A percentile compares a stretch with the other conserved stretches of the same genome.
Evolutionary conservation across 2,888 invertebrate species (phyloP).

Genomic region (Cephalotes varians): DNA sequence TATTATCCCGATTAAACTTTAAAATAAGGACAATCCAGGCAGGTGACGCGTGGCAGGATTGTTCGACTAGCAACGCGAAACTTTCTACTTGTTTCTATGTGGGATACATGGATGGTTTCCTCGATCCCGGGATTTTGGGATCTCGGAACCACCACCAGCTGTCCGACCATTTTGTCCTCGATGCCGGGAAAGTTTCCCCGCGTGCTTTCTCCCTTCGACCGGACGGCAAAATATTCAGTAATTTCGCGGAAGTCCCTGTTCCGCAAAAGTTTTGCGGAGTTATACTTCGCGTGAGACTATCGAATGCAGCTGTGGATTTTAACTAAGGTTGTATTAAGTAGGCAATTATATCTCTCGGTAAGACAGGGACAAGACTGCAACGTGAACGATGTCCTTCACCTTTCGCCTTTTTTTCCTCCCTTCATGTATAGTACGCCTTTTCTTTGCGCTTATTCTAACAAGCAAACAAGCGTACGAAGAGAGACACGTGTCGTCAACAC

Average conservation of each 20-base stretch:
- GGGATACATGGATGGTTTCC: conserved; percentile 47
- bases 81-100: conserved; percentile 27
- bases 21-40: conserved; percentile 3
- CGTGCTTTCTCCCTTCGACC: not conserved
- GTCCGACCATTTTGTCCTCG: conserved; percentile 39
- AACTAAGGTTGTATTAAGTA: conserved; percentile 55
- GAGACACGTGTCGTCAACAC: conserved; percentile 23
- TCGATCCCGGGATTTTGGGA: conserved; percentile 52
- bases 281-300: conserved; percentile 37
- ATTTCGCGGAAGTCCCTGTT: conserved; percentile 51
- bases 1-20: not conserved
- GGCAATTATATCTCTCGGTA: conserved; percentile 1
- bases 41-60: not conserved
- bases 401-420: not conserved
- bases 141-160: not conserved
- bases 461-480: conserved; percentile 1
- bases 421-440: not conserved
- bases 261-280: conserved; percentile 59
- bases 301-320: conserved; percentile 22
- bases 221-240: conserved; percentile 56
- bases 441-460: not conserved
- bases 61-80: conserved; percentile 41
- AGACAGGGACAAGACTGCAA: not conserved
- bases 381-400: not conserved
- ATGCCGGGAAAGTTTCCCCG: conserved; percentile 51